Percentiles rank a stretch among this genome's conserved stretches.
phyloP scores from a whole-genome alignment of 2,113 vertebrate genomes.

The Rissa tridactyla region DNA sequence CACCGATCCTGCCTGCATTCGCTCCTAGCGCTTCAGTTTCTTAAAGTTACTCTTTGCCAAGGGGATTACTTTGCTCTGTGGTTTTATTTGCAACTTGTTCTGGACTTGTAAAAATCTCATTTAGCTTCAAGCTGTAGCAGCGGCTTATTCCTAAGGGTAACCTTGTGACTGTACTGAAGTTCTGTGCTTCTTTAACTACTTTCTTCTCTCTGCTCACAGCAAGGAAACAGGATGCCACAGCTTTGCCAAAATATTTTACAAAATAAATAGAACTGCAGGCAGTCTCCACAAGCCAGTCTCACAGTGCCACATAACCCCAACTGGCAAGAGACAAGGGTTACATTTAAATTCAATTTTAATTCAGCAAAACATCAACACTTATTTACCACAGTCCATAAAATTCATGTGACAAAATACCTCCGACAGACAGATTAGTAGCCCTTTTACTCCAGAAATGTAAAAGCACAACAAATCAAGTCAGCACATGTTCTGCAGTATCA shows the following conservation, averaged over 20 bases:
- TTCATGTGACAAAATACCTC: slow-evolving; percentile 1
- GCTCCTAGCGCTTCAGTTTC: background rate
- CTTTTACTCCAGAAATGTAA: background rate
- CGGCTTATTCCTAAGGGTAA: background rate
- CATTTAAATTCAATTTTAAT: slow-evolving; percentile 42
- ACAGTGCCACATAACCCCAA: background rate
- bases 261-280: slow-evolving; percentile 46
- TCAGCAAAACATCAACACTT: slow-evolving; percentile 52
- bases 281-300: slow-evolving; percentile 5
- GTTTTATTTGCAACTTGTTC: background rate
- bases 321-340: slow-evolving; percentile 14
- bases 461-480: background rate
- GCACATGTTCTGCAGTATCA: background rate
- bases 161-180: background rate
- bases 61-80: background rate
- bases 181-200: slow-evolving; percentile 9
- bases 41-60: background rate
- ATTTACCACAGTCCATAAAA: slow-evolving; percentile 47
- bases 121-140: background rate
- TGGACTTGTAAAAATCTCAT: background rate
- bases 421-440: background rate
- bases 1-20: background rate
- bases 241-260: slow-evolving; percentile 49
- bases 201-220: background rate
- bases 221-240: slow-evolving; percentile 12